Conservation (phyloP, 2,113 vertebrate genomes). For the Dasyprocta punctata region DNA sequence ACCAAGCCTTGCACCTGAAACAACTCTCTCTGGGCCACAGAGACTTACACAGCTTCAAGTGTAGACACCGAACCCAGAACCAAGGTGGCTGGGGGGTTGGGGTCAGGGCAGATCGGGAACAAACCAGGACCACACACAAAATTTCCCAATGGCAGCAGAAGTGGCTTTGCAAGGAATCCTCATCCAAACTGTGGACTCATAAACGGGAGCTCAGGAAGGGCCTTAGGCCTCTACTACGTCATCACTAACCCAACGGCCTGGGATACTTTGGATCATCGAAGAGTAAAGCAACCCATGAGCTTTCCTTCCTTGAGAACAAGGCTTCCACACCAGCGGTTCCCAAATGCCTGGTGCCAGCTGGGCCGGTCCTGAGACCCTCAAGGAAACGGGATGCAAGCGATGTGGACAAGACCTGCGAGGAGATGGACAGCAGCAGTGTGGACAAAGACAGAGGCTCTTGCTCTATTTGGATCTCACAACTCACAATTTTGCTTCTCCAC, state of each 20-base stretch:
- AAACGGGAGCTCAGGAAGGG: accelerated
- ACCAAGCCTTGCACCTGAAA: background rate
- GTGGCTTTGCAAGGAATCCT: background rate
- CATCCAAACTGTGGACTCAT: background rate
- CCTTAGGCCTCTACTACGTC: background rate
- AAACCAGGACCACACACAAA: accelerated
- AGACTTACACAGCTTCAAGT: background rate
- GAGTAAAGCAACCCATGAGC: accelerated
- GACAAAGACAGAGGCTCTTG: accelerated
- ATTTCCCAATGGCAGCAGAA: background rate
- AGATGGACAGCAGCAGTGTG: too few relatives aligned
- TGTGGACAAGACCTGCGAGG: too few relatives aligned
- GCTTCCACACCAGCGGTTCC: background rate
- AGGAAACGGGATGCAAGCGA: accelerated
- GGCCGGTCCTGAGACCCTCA: background rate
- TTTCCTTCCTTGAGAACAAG: accelerated
- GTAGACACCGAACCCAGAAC: background rate
- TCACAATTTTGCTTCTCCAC: background rate
- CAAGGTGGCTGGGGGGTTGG: background rate
- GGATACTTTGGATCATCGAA: background rate
- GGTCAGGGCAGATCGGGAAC: background rate
- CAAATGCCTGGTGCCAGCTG: accelerated
- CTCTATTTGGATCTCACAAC: accelerated
- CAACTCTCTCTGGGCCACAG: background rate
- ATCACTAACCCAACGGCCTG: accelerated